phyloP scores from a whole-genome alignment of 1,140 invertebrate species.

The Cataglyphis hispanica region DNA sequence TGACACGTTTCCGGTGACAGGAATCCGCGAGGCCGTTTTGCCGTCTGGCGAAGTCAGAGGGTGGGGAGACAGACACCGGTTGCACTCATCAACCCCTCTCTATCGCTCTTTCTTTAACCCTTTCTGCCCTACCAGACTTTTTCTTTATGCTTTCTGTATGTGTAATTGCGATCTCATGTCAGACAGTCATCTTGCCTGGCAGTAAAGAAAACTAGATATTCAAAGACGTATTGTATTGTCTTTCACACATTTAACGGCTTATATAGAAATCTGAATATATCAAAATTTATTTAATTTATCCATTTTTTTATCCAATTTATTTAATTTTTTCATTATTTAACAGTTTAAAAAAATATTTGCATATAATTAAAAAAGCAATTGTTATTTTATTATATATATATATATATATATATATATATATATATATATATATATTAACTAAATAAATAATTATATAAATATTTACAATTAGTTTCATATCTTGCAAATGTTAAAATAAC shows the following conservation, averaged over 20 bases:
- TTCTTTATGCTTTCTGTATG: slow-evolving; percentile 75
- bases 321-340: slow-evolving; percentile 7
- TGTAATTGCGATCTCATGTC: slow-evolving; percentile 71
- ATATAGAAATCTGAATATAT: background rate
- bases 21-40: slow-evolving; percentile 79
- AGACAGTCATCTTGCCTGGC: background rate
- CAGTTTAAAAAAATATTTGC: background rate
- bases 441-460: background rate
- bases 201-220: slow-evolving; percentile 19
- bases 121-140: slow-evolving; percentile 62
- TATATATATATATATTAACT: background rate
- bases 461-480: no score
- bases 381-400: background rate
- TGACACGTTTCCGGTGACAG: slow-evolving; percentile 83
- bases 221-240: background rate
- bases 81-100: slow-evolving; percentile 84
- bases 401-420: background rate
- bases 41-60: slow-evolving; percentile 70
- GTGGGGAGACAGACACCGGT: slow-evolving; percentile 84
- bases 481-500: background rate
- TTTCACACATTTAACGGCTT: background rate
- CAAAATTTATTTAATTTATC: background rate
- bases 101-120: slow-evolving; percentile 72
- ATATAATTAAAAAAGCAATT: background rate
- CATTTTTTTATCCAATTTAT: no score